These are phyloP conservation scores for Malurus cyaneus DNA, from an alignment of 2,113 vertebrate genomes.

Conservation along the genomic window DNA sequence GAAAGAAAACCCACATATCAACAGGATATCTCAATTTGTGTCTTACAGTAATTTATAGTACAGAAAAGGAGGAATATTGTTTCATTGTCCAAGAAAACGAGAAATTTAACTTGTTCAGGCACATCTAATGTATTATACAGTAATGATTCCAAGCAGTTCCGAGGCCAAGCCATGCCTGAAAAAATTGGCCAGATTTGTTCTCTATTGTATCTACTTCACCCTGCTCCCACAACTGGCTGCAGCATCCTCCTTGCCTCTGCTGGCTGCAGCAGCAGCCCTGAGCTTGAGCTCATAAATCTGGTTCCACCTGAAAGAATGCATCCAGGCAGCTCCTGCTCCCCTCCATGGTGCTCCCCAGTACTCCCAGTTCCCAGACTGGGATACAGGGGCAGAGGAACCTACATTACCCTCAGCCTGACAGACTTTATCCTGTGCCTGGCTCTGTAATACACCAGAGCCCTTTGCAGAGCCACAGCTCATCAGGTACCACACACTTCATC, in stretches of 20 bases:
- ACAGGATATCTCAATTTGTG: constrained; percentile 30
- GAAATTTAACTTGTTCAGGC: constrained; percentile 16
- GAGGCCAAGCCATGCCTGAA: neutral
- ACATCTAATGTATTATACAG: constrained; percentile 9
- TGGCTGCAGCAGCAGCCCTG: neutral
- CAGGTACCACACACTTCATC: neutral
- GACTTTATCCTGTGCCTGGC: neutral
- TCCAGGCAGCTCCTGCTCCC: rapidly evolving
- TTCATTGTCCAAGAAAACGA: neutral
- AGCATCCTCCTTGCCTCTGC: neutral
- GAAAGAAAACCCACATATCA: constrained; percentile 30
- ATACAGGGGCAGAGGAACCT: neutral
- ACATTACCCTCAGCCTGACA: neutral
- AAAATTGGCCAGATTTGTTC: neutral
- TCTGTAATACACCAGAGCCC: neutral
- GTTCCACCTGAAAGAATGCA: rapidly evolving
- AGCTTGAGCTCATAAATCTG: neutral
- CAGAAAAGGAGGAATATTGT: neutral
- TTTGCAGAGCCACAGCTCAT: neutral
- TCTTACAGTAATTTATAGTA: constrained; percentile 1
- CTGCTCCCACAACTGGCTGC: neutral
- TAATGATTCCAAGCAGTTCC: neutral
- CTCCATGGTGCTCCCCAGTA: neutral
- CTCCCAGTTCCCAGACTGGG: neutral
- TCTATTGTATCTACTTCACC: neutral